Conservation (phyloP, 2,113 vertebrate species). For the Tympanuchus pallidicinctus region DNA sequence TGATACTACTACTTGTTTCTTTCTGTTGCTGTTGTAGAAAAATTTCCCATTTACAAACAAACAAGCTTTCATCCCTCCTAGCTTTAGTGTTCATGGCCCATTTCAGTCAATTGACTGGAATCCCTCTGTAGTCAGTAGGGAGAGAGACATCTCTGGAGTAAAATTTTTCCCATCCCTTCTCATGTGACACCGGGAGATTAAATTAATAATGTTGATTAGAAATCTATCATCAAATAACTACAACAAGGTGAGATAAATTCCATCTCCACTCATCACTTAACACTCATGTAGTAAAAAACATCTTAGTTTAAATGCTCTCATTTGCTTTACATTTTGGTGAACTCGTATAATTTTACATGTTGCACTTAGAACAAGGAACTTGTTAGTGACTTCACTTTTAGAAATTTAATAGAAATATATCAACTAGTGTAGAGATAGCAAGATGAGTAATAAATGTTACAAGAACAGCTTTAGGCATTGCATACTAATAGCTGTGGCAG, state of each 20-base stretch:
- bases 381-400: constrained; percentile 15
- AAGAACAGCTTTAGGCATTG: constrained; percentile 66
- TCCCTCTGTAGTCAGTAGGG: background rate
- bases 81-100: background rate
- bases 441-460: constrained; percentile 68
- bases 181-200: background rate
- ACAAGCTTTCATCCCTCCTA: background rate
- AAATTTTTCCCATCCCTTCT: background rate
- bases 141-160: background rate
- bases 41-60: background rate
- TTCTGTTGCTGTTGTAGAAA: background rate
- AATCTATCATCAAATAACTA: background rate
- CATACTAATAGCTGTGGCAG: constrained; percentile 55
- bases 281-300: background rate
- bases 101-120: background rate
- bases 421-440: constrained; percentile 35
- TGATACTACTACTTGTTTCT: background rate
- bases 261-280: background rate
- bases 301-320: constrained; percentile 15
- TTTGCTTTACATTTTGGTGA: constrained; percentile 23
- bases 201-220: background rate
- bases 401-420: constrained; percentile 63
- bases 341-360: constrained; percentile 52
- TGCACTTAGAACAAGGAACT: constrained; percentile 47
- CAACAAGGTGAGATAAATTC: background rate